phyloP scores from a whole-genome alignment of 1,140 invertebrate genomes.

The Archivesica marissinica region DNA sequence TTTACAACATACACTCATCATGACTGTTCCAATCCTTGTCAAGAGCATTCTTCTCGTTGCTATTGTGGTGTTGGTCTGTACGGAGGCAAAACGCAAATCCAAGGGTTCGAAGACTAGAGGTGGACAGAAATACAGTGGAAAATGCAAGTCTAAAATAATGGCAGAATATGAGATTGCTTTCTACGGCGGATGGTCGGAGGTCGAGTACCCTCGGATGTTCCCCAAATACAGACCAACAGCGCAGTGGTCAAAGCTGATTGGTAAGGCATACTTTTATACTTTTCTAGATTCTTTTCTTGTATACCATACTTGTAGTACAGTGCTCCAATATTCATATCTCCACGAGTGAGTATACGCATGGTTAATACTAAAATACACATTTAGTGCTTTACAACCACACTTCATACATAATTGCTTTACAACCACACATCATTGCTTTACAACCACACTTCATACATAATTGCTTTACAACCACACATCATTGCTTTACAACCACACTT shows the following conservation, averaged over 20 bases:
- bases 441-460: no score
- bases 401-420: no score
- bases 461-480: no score
- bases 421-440: no score
- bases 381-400: no score
- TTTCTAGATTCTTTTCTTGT: background rate
- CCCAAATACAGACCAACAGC: slow-evolving; percentile 95
- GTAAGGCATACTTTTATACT: slow-evolving; percentile 86
- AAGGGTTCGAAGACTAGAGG: slow-evolving; percentile 24
- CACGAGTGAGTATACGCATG: no score
- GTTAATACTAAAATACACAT: no score
- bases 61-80: background rate
- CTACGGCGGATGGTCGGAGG: slow-evolving; percentile 95
- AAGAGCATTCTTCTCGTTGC: background rate
- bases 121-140: slow-evolving; percentile 59
- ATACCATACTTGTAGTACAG: background rate
- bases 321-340: no score
- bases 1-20: no score
- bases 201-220: slow-evolving; percentile 95
- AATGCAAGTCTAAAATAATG: slow-evolving; percentile 86
- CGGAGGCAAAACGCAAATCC: background rate
- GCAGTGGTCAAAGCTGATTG: slow-evolving; percentile 95
- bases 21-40: no score
- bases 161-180: slow-evolving; percentile 93
- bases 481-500: no score